A percentile compares a stretch with the other conserved stretches of the same genome.
Conservation (phyloP, 1,140 invertebrate species). For the Bombus pascuorum region DNA sequence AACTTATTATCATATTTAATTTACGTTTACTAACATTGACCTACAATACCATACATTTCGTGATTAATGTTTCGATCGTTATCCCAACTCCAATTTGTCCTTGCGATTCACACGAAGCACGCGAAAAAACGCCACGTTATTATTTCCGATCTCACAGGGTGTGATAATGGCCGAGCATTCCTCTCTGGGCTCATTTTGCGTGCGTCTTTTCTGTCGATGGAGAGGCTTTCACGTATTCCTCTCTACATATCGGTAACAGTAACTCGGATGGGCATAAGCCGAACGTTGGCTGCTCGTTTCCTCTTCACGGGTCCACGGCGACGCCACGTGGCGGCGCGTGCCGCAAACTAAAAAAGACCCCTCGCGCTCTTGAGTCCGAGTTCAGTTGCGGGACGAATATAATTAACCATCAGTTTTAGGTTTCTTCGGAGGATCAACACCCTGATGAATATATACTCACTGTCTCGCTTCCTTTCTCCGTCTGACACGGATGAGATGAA, state of each 20-base stretch:
- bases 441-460: constrained; percentile 16
- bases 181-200: background rate
- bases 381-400: constrained; percentile 76
- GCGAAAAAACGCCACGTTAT: constrained; percentile 47
- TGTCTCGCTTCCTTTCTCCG: background rate
- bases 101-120: background rate
- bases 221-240: constrained; percentile 18
- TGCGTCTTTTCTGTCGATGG: constrained; percentile 21
- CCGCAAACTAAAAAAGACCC: constrained; percentile 80
- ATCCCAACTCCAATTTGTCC: background rate
- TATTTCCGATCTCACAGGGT: constrained; percentile 50
- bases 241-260: constrained; percentile 75
- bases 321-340: constrained; percentile 81
- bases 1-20: too few relatives aligned
- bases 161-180: constrained; percentile 56
- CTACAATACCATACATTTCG: too few relatives aligned
- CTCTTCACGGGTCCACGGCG: constrained; percentile 65
- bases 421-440: constrained; percentile 75
- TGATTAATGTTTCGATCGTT: too few relatives aligned
- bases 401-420: constrained; percentile 83
- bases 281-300: constrained; percentile 74
- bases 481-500: background rate
- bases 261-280: constrained; percentile 52
- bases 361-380: constrained; percentile 67
- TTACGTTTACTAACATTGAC: too few relatives aligned